Percentiles rank a stretch among this genome's conserved stretches.
Conservation (phyloP, 2,113 vertebrate species). For the Eidolon helvum region DNA sequence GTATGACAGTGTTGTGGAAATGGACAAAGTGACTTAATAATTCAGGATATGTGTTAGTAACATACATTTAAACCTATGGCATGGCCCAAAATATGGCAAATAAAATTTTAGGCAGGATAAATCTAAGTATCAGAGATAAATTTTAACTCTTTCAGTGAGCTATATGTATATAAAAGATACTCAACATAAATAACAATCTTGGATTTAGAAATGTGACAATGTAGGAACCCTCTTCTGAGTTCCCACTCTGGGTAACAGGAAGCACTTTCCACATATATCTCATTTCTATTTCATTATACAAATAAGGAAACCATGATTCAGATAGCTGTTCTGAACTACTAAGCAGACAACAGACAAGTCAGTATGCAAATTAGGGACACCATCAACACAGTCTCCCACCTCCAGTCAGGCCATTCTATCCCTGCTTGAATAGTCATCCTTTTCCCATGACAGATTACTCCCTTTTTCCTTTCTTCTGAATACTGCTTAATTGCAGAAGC, state of each 20-base stretch:
- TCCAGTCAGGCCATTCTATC: not conserved
- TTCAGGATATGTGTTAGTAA: not conserved
- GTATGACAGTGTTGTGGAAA: slow-evolving; percentile 17
- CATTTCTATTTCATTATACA: not conserved
- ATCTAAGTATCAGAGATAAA: not conserved
- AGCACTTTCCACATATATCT: not conserved
- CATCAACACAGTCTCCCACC: not conserved
- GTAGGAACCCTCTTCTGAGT: not conserved
- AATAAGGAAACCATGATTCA: not conserved
- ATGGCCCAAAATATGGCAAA: not conserved
- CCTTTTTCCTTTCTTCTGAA: not conserved
- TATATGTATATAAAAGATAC: not conserved
- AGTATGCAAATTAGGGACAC: not conserved
- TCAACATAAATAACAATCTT: not conserved
- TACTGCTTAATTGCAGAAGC: not conserved
- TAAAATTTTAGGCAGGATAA: not conserved
- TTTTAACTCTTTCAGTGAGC: not conserved
- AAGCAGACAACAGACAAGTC: not conserved
- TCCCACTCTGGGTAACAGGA: not conserved
- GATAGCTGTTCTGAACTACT: not conserved
- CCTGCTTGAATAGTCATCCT: not conserved
- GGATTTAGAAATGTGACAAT: not conserved
- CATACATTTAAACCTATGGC: not conserved
- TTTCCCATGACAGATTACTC: not conserved
- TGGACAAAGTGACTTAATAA: not conserved